These are phyloP conservation scores for Tor tambroides DNA, from an alignment of 2,113 vertebrate species.

Conservation along the genomic window DNA sequence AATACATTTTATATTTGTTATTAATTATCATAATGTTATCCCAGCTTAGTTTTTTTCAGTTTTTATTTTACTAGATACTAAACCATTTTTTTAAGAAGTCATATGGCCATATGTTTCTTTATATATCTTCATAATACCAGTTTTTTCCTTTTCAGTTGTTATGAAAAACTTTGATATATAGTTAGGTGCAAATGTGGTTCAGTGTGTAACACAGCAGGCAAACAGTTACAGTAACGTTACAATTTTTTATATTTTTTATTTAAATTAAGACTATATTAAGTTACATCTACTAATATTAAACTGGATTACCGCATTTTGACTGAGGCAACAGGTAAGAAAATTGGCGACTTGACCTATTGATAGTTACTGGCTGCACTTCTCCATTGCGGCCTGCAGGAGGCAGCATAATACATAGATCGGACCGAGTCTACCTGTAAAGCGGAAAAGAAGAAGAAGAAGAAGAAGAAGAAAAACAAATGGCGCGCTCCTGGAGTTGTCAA, in stretches of 20 bases:
- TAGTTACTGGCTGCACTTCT: neutral
- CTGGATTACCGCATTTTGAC: too few species aligned
- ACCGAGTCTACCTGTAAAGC: neutral
- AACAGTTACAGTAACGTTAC: neutral
- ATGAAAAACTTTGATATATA: neutral
- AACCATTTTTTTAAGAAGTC: neutral
- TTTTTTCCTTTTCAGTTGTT: neutral
- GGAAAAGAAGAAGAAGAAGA: neutral
- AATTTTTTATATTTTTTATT: neutral
- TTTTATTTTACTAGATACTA: neutral
- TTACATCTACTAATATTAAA: neutral
- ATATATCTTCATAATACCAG: neutral
- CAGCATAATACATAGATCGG: neutral
- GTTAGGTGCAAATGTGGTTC: neutral
- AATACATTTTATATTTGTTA: neutral
- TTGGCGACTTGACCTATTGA: neutral
- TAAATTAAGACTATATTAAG: neutral
- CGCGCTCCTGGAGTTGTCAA: neutral
- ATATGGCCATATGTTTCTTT: neutral
- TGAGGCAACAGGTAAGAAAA: neutral
- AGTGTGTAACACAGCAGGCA: neutral
- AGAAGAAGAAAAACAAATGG: neutral
- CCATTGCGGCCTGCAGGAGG: neutral
- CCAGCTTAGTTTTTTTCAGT: neutral
- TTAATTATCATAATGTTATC: neutral